Percentiles rank a stretch among this genome's conserved stretches.
Evolutionary conservation across 2,797 vertebrate species (phyloP).

Genomic region (Manis pentadactyla): DNA sequence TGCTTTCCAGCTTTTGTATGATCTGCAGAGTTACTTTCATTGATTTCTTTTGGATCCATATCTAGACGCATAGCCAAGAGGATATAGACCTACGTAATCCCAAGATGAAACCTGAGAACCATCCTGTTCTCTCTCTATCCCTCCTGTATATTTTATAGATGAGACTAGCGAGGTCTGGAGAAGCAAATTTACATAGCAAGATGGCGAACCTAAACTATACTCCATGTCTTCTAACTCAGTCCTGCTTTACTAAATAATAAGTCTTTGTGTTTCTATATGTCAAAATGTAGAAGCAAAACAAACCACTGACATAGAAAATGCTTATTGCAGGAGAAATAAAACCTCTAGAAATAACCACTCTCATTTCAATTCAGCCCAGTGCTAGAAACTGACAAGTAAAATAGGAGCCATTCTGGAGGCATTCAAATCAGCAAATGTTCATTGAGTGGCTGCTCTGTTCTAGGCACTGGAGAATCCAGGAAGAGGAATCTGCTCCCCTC

Average conservation of each 20-base stretch:
- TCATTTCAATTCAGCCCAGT: not conserved
- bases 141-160: not conserved
- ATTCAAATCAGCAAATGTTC: not conserved
- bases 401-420: not conserved
- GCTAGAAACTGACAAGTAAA: not conserved
- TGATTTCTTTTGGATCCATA: conserved; percentile 42
- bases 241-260: not conserved
- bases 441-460: not conserved
- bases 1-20: not conserved
- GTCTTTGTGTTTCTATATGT: not conserved
- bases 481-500: not conserved
- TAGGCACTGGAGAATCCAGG: not conserved
- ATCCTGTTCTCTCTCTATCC: not conserved
- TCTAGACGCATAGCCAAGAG: conserved; percentile 5
- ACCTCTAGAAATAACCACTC: not conserved
- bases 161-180: not conserved
- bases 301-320: not conserved
- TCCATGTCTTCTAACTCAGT: not conserved
- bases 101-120: not conserved
- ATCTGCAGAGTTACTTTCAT: conserved; percentile 28
- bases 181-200: not conserved
- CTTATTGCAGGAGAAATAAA: not conserved
- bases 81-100: not conserved
- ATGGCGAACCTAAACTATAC: not conserved
- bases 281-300: not conserved